phyloP scores from a whole-genome alignment of 2,797 vertebrate genomes.

The Oceanodroma leucorhoa region DNA sequence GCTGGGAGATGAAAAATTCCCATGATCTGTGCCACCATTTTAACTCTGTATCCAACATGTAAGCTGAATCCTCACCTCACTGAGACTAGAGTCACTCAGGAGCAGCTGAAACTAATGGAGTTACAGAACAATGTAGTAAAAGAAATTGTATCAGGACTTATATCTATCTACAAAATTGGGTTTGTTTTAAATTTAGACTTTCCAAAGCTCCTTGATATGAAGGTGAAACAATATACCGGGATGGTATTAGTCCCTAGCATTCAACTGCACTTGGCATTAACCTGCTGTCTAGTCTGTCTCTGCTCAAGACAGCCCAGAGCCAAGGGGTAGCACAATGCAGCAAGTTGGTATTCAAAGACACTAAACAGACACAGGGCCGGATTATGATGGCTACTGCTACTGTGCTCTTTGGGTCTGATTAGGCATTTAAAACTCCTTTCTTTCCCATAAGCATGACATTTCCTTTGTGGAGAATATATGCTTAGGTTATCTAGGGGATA shows the following conservation, averaged over 20 bases:
- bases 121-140: background rate
- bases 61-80: background rate
- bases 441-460: background rate
- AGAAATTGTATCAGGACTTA: background rate
- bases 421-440: background rate
- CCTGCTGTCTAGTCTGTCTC: background rate
- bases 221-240: background rate
- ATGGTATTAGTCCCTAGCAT: background rate
- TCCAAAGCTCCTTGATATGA: background rate
- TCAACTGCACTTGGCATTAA: background rate
- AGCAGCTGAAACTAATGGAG: background rate
- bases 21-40: background rate
- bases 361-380: fast-evolving
- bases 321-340: background rate
- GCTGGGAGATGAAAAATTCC: background rate
- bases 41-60: background rate
- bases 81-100: background rate
- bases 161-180: background rate
- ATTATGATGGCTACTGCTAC: background rate
- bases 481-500: background rate
- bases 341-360: background rate
- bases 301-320: background rate
- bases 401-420: background rate
- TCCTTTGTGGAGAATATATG: background rate
- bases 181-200: background rate